phyloP scores from a whole-genome alignment of 2,113 vertebrate species.

The Romanogobio albipinnatus region DNA sequence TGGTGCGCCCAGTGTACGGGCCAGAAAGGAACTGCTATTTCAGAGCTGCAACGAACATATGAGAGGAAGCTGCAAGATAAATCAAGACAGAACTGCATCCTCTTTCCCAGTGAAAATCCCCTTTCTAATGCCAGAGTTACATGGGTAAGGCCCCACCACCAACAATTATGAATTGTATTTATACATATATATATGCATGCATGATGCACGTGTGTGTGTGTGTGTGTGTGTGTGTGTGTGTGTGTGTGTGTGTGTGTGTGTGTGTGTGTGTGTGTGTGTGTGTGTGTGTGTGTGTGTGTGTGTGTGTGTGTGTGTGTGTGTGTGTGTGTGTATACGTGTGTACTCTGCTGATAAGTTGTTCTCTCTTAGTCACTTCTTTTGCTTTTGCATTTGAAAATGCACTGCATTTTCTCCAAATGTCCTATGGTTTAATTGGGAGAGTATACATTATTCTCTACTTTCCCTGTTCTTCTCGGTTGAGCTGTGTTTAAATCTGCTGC shows the following conservation, averaged over 20 bases:
- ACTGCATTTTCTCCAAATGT: too few relatives aligned
- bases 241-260: too few relatives aligned
- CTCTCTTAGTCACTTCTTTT: too few relatives aligned
- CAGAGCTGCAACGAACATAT: constrained; percentile 29
- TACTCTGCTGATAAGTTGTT: too few relatives aligned
- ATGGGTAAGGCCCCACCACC: neutral
- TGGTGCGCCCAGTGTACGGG: constrained; percentile 33
- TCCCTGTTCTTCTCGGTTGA: neutral
- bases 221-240: too few relatives aligned
- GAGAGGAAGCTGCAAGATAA: constrained; percentile 14
- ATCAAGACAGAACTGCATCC: constrained; percentile 30
- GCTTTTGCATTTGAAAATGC: too few relatives aligned
- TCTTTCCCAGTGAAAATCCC: constrained; percentile 14
- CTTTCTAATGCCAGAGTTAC: neutral
- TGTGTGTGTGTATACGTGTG: too few relatives aligned
- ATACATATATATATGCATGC: neutral
- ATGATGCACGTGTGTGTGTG: too few relatives aligned
- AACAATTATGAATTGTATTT: neutral
- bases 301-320: too few relatives aligned
- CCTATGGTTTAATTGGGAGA: too few relatives aligned
- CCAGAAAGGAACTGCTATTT: constrained; percentile 49
- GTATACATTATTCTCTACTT: neutral
- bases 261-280: too few relatives aligned
- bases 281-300: too few relatives aligned
- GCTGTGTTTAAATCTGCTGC: neutral